These are phyloP conservation scores for Microhierax caerulescens DNA, from an alignment of 2,797 vertebrate species.

Conservation along the genomic window DNA sequence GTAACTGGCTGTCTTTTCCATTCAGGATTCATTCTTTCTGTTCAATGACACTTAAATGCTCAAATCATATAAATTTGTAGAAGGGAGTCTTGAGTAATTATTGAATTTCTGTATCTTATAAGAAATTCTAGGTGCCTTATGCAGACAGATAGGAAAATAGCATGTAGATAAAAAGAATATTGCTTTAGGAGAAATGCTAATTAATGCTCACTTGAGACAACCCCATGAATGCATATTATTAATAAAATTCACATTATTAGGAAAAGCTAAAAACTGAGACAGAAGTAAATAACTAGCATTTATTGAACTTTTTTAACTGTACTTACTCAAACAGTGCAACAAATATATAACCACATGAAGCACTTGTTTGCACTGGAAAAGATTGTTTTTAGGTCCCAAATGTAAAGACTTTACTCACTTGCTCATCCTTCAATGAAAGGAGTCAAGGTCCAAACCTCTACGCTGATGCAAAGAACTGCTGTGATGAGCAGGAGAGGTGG, in stretches of 20 bases:
- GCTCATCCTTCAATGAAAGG: not conserved
- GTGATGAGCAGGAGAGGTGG: not conserved
- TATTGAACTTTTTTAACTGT: not conserved
- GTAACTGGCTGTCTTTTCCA: not conserved
- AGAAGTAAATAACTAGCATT: slow-evolving; percentile 41
- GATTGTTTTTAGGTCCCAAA: not conserved
- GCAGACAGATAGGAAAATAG: slow-evolving; percentile 45
- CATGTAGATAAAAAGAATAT: not conserved
- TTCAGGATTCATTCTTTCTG: not conserved
- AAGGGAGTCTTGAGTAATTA: not conserved
- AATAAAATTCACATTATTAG: slow-evolving; percentile 59
- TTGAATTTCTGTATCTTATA: slow-evolving; percentile 20
- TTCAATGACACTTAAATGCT: not conserved
- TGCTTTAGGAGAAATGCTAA: slow-evolving; percentile 32
- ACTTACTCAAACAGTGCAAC: slow-evolving; percentile 10
- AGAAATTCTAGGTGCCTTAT: slow-evolving; percentile 19
- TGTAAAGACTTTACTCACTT: not conserved
- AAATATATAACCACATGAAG: not conserved
- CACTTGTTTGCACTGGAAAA: not conserved
- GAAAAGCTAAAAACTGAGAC: slow-evolving; percentile 44
- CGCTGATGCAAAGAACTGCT: not conserved
- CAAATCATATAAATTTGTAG: not conserved
- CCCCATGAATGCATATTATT: slow-evolving; percentile 51
- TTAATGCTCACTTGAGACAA: slow-evolving; percentile 52
- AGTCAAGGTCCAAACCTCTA: not conserved